Evolutionary conservation across 2,888 invertebrate species (phyloP).

Genomic region (Vanessa cardui): DNA sequence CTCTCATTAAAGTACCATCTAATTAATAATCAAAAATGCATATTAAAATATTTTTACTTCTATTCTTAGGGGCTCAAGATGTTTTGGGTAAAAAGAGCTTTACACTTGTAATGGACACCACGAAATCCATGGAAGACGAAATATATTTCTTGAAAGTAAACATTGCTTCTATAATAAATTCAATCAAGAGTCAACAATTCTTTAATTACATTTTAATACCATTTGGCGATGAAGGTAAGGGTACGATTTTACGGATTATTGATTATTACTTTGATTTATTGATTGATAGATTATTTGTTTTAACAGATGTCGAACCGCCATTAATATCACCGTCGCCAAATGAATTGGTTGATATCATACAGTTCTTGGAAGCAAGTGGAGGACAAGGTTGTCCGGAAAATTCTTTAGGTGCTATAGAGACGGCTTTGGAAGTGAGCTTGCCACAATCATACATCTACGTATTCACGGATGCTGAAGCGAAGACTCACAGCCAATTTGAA

Average conservation of each 20-base stretch:
- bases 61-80: conserved; percentile 8
- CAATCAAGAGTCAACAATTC: conserved; percentile 17
- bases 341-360: conserved; percentile 33
- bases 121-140: conserved; percentile 57
- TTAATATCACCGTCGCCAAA: conserved; percentile 27
- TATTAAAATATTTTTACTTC: conserved; percentile 3
- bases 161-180: conserved; percentile 41
- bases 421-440: conserved; percentile 53
- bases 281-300: background rate
- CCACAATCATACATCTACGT: conserved; percentile 56
- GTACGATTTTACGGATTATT: no score
- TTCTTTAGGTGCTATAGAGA: conserved; percentile 58
- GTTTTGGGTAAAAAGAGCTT: conserved; percentile 51
- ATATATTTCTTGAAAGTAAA: conserved; percentile 51
- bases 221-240: conserved; percentile 46
- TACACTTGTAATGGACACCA: conserved; percentile 60
- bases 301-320: conserved; percentile 43
- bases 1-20: conserved; percentile 11
- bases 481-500: conserved; percentile 44
- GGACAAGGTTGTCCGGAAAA: conserved; percentile 60
- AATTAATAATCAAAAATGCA: conserved; percentile 20
- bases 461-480: conserved; percentile 64
- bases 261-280: no score
- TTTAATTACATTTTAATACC: conserved; percentile 43
- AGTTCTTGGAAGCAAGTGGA: conserved; percentile 44